Evolutionary conservation across 2,888 invertebrate genomes (phyloP).

Genomic region (Apamea monoglypha): DNA sequence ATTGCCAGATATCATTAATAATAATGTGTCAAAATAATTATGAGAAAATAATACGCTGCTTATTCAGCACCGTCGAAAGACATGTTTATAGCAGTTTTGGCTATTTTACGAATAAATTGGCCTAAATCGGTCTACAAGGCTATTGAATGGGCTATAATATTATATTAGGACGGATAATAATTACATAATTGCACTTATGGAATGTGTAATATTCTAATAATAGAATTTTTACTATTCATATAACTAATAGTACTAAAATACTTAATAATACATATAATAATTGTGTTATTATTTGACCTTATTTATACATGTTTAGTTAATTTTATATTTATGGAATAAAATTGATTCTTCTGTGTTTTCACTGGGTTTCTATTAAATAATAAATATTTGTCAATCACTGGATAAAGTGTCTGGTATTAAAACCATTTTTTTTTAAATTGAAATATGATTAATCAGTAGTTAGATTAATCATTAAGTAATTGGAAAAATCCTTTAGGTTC

Average conservation of each 20-base stretch:
- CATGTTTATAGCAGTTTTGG: background rate
- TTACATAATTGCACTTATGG: constrained; percentile 77
- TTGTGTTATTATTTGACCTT: constrained; percentile 30
- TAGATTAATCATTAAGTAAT: background rate
- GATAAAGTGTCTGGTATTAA: too few relatives aligned
- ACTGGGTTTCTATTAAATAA: background rate
- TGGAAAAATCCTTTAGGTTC: background rate
- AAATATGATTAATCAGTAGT: too few relatives aligned
- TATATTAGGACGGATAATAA: constrained; percentile 71
- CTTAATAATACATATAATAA: constrained; percentile 55
- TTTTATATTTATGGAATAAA: background rate
- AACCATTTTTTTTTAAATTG: background rate
- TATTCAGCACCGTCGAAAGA: background rate
- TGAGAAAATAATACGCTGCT: background rate
- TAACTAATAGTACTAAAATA: constrained; percentile 55
- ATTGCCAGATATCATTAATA: background rate
- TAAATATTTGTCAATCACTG: background rate
- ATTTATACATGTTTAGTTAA: constrained; percentile 30
- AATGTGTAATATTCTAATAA: constrained; percentile 66
- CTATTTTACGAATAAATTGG: constrained; percentile 20
- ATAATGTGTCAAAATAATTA: background rate
- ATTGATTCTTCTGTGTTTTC: background rate
- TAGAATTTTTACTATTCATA: constrained; percentile 51
- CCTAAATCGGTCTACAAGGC: background rate
- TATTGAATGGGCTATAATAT: constrained; percentile 22